A percentile compares a stretch with the other conserved stretches of the same genome.
Evolutionary conservation across 2,888 invertebrate genomes (phyloP).

Genomic region (Chrysomela aeneicollis): DNA sequence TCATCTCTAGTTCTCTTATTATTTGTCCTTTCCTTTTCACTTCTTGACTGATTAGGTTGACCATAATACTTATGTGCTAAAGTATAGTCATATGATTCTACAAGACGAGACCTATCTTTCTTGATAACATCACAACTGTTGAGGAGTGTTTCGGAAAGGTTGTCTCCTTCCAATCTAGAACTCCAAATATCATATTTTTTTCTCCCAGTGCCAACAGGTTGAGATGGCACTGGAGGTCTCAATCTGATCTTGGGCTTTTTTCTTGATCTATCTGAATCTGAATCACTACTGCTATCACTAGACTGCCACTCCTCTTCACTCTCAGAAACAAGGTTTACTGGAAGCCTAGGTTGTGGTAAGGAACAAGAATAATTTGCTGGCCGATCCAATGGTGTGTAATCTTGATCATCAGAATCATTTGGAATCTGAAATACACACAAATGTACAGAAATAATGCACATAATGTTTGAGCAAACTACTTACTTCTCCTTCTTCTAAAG

Average conservation of each 20-base stretch:
- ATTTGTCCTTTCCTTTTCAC: slow-evolving; percentile 44
- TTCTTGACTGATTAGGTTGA: slow-evolving; percentile 35
- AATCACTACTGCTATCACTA: slow-evolving; percentile 70
- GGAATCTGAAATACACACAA: slow-evolving; percentile 46
- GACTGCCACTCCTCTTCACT: slow-evolving; percentile 59
- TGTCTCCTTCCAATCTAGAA: slow-evolving; percentile 76
- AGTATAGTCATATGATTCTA: slow-evolving; percentile 81
- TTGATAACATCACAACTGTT: slow-evolving; percentile 78
- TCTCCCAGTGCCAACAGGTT: slow-evolving; percentile 60
- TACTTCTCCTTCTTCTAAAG: slow-evolving; percentile 29
- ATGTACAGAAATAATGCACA: neutral
- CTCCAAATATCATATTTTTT: slow-evolving; percentile 84
- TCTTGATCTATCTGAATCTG: slow-evolving; percentile 62
- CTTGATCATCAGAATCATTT: slow-evolving; percentile 57
- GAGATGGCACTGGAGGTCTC: slow-evolving; percentile 55
- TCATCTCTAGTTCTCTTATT: slow-evolving; percentile 70
- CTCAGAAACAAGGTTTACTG: slow-evolving; percentile 57
- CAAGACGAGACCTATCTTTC: slow-evolving; percentile 71
- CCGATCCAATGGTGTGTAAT: slow-evolving; percentile 67
- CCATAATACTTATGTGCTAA: slow-evolving; percentile 62
- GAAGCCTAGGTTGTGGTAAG: slow-evolving; percentile 48
- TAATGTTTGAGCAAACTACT: slow-evolving; percentile 7
- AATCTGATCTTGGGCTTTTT: slow-evolving; percentile 68
- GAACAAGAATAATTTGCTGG: slow-evolving; percentile 61
- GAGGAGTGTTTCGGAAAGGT: slow-evolving; percentile 76